Base-by-base conservation (phyloP, 2,888 invertebrate genomes). In the Thera obeliscata region DNA sequence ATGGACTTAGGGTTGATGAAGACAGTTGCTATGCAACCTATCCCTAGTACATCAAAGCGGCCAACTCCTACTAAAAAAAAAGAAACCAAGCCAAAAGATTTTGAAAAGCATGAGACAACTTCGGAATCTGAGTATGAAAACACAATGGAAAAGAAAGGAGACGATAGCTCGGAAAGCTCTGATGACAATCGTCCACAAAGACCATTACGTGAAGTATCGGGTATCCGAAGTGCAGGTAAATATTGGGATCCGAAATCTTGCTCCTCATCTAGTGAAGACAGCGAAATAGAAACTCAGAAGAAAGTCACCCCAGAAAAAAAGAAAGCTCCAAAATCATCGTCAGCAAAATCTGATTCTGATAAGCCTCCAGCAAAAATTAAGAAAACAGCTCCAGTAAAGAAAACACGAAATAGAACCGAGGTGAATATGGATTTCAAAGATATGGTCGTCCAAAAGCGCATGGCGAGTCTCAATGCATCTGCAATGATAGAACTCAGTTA, bases 401-500 rank as follows among this genome's bases (percentile, higher is more conserved):
- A 94, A 78, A 93, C 94, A 74, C 89, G 95, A n/a, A 95, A 94
- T 71, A 90, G 95, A 74, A 94, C 94, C 64, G 96, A 96, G 84
- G 88, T 95, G 52, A 94, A 95, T 38, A 96, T 97, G 96, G 97
- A 97, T 80, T 92, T 97, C 58, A 97, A 97, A 80, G 97, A 97
- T 76, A 97, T 97, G 95, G 96, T 98, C 5, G 97, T 98, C 12
- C 95, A 97, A 76, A 98, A 98, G 84, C 95, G 98, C 43, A 98
- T 98, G 98, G 98, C 98, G 33, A 97, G 97, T 83, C 91, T 98
- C 43, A 98, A 98, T 86, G 98, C 98, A 11, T 96, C 97, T 48
- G 98, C 98, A 33, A 98, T 98, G 79, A 94, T 98, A 74, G 97
- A 98, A 0, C 98, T 98, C 33, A 97, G 97, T 74, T 98, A 98